Percentiles rank a stretch among this genome's conserved stretches.
Conservation (phyloP, 2,113 vertebrate genomes). For the Pygoscelis antarcticus region DNA sequence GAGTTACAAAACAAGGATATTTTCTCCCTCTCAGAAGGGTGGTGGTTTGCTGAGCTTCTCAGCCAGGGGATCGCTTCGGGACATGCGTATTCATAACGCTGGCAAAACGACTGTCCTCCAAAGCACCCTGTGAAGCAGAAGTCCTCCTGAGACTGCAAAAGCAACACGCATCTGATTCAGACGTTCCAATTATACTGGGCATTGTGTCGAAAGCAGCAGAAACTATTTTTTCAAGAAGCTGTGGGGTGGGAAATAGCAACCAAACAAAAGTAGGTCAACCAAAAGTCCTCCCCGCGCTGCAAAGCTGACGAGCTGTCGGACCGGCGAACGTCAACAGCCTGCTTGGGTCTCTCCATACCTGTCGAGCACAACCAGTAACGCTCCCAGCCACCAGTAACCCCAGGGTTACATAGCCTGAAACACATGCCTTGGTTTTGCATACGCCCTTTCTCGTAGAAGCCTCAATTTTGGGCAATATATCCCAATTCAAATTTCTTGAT, state of each 20-base stretch:
- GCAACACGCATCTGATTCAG: slow-evolving; percentile 6
- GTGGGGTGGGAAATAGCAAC: neutral
- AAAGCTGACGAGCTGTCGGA: neutral
- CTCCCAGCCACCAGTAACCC: neutral
- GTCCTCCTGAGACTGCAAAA: neutral
- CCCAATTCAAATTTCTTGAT: neutral
- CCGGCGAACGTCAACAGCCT: accelerated
- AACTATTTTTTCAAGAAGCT: neutral
- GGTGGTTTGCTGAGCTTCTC: neutral
- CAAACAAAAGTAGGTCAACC: slow-evolving; percentile 6
- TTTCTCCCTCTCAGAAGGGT: neutral
- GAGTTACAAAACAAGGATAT: neutral
- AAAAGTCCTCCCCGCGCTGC: neutral
- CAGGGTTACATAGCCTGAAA: neutral
- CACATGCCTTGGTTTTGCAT: neutral
- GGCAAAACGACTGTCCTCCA: neutral
- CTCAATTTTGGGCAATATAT: neutral
- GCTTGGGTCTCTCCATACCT: neutral
- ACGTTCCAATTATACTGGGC: neutral
- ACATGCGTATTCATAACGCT: neutral
- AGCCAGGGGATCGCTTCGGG: neutral
- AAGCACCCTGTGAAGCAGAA: neutral
- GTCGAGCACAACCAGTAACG: neutral
- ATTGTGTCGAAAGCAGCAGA: neutral
- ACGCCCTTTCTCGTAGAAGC: neutral